A percentile compares a stretch with the other conserved stretches of the same genome.
Evolutionary conservation across 30 jellyfish, hydroid and myxozoan species (phyloP).

Genomic region (Catostylus mosaicus): DNA sequence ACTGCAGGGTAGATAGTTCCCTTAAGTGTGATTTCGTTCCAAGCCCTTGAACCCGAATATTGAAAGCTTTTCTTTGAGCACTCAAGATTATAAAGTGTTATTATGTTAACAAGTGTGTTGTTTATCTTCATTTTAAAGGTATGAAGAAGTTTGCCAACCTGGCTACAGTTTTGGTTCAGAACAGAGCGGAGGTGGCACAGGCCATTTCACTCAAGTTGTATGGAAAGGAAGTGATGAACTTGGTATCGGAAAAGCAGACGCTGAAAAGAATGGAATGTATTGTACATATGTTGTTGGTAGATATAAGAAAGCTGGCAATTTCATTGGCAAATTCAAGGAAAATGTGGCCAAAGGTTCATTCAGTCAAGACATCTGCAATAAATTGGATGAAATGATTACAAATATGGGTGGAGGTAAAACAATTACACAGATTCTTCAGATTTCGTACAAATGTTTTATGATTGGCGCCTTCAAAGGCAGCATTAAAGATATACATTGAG

Average conservation of each 20-base stretch:
- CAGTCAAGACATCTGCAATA: slow-evolving; percentile 8
- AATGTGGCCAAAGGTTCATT: slow-evolving; percentile 71
- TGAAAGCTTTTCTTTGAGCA: too few species aligned
- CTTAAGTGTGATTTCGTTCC: too few species aligned
- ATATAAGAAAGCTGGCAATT: slow-evolving; percentile 71
- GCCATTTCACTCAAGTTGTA: slow-evolving; percentile 91
- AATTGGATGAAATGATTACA: slow-evolving; percentile 20
- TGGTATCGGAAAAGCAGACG: slow-evolving; percentile 72
- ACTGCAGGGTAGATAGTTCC: too few species aligned
- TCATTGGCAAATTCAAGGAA: slow-evolving; percentile 64
- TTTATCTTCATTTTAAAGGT: slow-evolving; percentile 48
- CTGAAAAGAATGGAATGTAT: slow-evolving; percentile 51
- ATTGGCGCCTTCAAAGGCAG: too few species aligned
- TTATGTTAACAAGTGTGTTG: neutral
- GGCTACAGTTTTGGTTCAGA: slow-evolving; percentile 70
- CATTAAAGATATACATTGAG: too few species aligned
- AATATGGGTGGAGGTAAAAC: slow-evolving; percentile 19
- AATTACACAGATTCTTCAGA: too few species aligned
- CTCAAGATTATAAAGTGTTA: too few species aligned
- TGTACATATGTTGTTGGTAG: slow-evolving; percentile 77
- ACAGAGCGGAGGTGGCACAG: slow-evolving; percentile 63
- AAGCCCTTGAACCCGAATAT: too few species aligned
- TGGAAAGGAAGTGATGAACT: slow-evolving; percentile 64
- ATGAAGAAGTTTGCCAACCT: slow-evolving; percentile 85
- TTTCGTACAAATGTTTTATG: too few species aligned